phyloP scores from a whole-genome alignment of 2,888 invertebrate species.

The Caenorhabditis japonica region DNA sequence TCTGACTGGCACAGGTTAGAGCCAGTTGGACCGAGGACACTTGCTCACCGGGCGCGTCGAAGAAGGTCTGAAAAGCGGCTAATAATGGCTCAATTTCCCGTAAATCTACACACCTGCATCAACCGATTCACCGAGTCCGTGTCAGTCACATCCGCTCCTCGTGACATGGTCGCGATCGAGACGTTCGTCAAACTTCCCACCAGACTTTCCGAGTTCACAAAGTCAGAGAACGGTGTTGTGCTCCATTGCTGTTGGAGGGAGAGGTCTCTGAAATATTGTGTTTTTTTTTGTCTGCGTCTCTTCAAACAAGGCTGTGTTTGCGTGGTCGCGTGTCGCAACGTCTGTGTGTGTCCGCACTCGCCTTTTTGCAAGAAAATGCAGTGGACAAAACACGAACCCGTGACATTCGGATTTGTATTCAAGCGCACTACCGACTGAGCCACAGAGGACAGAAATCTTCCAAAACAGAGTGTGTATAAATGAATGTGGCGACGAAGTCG shows the following conservation, averaged over 20 bases:
- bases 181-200: slow-evolving; percentile 27
- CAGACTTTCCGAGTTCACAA: slow-evolving; percentile 13
- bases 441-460: too few species aligned
- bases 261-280: slow-evolving; percentile 5
- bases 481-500: too few species aligned
- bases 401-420: too few species aligned
- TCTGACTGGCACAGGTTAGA: slow-evolving; percentile 60
- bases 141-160: slow-evolving; percentile 22
- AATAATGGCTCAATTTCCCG: too few species aligned
- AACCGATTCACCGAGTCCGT: slow-evolving; percentile 57
- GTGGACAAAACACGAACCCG: too few species aligned
- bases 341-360: too few species aligned
- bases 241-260: slow-evolving; percentile 36
- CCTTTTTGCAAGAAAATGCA: too few species aligned
- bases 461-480: too few species aligned
- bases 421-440: too few species aligned
- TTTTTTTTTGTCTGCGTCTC: neutral
- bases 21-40: slow-evolving; percentile 60
- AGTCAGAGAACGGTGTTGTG: slow-evolving; percentile 20
- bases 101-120: slow-evolving; percentile 57
- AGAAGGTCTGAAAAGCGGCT: slow-evolving; percentile 56
- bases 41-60: slow-evolving; percentile 63
- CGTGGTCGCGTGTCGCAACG: too few species aligned
- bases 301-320: too few species aligned
- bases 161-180: slow-evolving; percentile 36